Percentiles rank a stretch among this genome's conserved stretches.
Evolutionary conservation across 1,140 invertebrate genomes (phyloP).

Genomic region (Conus ventricosus): DNA sequence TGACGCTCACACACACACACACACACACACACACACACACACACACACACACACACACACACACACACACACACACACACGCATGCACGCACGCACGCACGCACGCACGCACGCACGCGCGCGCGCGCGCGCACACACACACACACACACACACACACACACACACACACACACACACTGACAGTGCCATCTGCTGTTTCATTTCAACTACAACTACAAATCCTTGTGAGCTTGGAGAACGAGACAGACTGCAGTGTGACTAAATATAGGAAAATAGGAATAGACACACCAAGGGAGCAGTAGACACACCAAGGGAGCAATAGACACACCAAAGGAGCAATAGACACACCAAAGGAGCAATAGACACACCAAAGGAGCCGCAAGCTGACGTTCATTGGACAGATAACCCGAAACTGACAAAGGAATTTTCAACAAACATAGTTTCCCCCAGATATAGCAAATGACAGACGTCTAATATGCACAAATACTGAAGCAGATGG

Average conservation of each 20-base stretch:
- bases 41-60: conserved; percentile 28
- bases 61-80: conserved; percentile 27
- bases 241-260: neutral
- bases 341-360: too few species aligned
- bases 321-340: too few species aligned
- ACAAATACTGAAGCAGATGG: neutral
- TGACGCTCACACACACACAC: too few species aligned
- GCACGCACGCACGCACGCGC: neutral
- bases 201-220: neutral
- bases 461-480: neutral
- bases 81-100: neutral
- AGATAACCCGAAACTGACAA: too few species aligned
- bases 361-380: too few species aligned
- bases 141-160: too few species aligned
- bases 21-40: neutral
- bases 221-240: neutral
- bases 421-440: neutral
- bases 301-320: too few species aligned
- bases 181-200: conserved; percentile 21
- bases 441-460: neutral
- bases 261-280: too few species aligned
- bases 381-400: too few species aligned
- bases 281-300: too few species aligned
- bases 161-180: conserved; percentile 27
- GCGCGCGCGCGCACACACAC: neutral